Conservation (phyloP, 2,113 vertebrate species). For the Megaleporinus macrocephalus region DNA sequence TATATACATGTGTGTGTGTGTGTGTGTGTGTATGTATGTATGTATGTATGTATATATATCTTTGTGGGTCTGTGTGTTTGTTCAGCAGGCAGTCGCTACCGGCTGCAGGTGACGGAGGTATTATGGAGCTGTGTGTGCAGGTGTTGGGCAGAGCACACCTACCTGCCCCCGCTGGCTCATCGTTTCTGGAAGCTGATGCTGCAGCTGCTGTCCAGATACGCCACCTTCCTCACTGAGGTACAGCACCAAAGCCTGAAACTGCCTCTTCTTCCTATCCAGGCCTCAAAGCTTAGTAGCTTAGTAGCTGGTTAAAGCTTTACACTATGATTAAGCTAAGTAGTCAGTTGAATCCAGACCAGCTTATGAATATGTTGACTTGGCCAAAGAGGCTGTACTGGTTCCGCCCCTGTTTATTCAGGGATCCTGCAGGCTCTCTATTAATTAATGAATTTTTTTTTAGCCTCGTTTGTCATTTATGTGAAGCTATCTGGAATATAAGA, state of each 20-base stretch:
- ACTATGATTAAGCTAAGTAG: neutral
- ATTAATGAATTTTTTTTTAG: too few species aligned
- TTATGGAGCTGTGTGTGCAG: slow-evolving; percentile 84
- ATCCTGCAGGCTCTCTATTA: too few species aligned
- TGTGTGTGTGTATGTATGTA: neutral
- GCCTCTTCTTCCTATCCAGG: too few species aligned
- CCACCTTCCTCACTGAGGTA: slow-evolving; percentile 88
- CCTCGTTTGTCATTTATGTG: too few species aligned
- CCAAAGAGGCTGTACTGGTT: neutral
- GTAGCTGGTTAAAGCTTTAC: neutral
- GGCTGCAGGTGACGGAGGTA: slow-evolving; percentile 85
- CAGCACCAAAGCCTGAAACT: neutral
- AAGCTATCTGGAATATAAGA: too few species aligned
- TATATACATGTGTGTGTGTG: neutral
- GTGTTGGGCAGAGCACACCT: slow-evolving; percentile 92
- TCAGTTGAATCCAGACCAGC: neutral
- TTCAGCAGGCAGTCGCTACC: slow-evolving; percentile 82
- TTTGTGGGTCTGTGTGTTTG: neutral
- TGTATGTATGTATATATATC: neutral
- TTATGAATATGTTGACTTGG: neutral
- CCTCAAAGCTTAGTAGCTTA: neutral
- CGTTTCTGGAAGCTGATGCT: slow-evolving; percentile 94
- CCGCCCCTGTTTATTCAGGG: neutral
- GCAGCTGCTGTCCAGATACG: slow-evolving; percentile 89
- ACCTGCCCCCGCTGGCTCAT: slow-evolving; percentile 84